These are phyloP conservation scores for Pipistrellus pygmaeus DNA, from an alignment of 2,797 vertebrate species.

Conservation along the genomic window DNA sequence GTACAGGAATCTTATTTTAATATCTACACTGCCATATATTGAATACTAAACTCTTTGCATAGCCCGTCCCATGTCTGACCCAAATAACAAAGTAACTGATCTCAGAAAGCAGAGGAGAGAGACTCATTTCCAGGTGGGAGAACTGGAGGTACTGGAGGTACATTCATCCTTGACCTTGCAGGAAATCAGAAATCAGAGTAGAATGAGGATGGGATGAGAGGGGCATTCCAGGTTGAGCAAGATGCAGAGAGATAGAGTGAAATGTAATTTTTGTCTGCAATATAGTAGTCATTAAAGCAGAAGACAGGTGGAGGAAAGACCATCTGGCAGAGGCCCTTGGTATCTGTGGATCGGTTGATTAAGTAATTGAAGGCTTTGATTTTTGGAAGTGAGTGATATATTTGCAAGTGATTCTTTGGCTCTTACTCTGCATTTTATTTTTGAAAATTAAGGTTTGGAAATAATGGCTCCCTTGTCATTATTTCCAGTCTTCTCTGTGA, in stretches of 20 bases:
- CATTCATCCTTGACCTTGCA: not conserved
- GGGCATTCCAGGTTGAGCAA: not conserved
- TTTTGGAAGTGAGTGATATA: not conserved
- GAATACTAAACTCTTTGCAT: not conserved
- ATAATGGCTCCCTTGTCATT: conserved; percentile 6
- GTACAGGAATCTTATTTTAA: not conserved
- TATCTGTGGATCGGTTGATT: not conserved
- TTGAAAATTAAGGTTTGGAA: conserved; percentile 44
- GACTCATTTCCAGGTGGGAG: not conserved
- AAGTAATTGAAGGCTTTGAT: not conserved
- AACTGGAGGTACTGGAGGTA: not conserved
- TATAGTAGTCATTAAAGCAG: not conserved
- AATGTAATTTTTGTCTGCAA: not conserved
- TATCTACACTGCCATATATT: not conserved
- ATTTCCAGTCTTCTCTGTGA: conserved; percentile 3
- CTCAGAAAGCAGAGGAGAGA: not conserved
- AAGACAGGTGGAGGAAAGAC: not conserved
- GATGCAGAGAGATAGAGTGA: not conserved
- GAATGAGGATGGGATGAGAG: not conserved
- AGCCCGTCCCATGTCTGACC: not conserved
- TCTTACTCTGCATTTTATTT: conserved; percentile 25
- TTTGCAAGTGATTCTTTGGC: not conserved
- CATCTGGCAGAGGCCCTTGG: not conserved
- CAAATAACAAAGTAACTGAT: conserved; percentile 13
- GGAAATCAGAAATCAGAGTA: not conserved